Evolutionary conservation across 1,140 invertebrate genomes (phyloP).

Genomic region (Pogonus chalceus): DNA sequence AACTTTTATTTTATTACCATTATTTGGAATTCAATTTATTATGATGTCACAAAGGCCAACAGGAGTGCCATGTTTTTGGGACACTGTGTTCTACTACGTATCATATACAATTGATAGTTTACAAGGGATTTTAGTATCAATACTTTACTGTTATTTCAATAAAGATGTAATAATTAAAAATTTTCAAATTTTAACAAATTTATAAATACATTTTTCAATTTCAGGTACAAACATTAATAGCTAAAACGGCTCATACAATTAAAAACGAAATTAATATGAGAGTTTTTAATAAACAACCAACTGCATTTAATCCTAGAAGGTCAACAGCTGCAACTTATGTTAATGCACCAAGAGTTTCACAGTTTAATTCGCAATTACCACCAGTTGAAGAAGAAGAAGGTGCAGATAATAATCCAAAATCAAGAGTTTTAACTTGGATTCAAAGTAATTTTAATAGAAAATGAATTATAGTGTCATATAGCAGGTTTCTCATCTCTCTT

Average conservation of each 20-base stretch:
- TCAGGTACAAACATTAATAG: background rate
- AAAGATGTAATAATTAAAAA: constrained; percentile 36
- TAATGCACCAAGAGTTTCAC: background rate
- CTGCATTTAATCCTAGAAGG: background rate
- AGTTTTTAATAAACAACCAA: background rate
- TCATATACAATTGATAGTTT: constrained; percentile 39
- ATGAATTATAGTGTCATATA: too few species aligned
- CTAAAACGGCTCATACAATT: background rate
- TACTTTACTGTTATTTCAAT: constrained; percentile 43
- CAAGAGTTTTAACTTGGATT: too few species aligned
- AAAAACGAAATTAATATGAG: background rate
- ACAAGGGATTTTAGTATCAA: constrained; percentile 40
- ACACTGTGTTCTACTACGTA: constrained; percentile 39
- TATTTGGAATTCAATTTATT: constrained; percentile 44
- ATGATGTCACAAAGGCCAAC: constrained; percentile 37
- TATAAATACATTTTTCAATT: background rate
- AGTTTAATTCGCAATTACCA: background rate
- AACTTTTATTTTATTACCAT: constrained; percentile 42
- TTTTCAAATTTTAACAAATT: background rate
- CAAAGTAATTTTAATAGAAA: too few species aligned
- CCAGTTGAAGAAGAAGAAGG: background rate
- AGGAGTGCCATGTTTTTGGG: constrained; percentile 32
- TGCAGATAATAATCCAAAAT: background rate
- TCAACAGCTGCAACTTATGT: background rate
- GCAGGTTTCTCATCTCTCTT: too few species aligned